Conservation (phyloP, 2,113 vertebrate species). For the Platichthys flesus region DNA sequence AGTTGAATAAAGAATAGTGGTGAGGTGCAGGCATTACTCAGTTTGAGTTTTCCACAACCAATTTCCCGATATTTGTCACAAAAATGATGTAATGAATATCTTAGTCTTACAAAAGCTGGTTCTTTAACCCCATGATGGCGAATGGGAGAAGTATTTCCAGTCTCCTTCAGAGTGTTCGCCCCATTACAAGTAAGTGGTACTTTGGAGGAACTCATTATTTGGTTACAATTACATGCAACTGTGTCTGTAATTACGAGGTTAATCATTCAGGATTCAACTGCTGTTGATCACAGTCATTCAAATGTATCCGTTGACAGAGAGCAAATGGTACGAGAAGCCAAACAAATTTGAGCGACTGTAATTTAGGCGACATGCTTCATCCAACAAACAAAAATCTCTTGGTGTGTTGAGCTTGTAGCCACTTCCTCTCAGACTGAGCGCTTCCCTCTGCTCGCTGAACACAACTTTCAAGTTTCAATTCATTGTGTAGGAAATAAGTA, state of each 20-base stretch:
- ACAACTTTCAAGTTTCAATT: conserved; percentile 27
- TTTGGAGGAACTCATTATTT: background rate
- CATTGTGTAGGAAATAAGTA: background rate
- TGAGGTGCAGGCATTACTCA: background rate
- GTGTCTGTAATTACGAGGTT: conserved; percentile 8
- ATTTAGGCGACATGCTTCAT: conserved; percentile 27
- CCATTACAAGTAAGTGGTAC: background rate
- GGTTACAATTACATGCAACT: background rate
- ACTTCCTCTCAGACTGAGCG: conserved; percentile 60
- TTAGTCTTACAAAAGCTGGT: background rate
- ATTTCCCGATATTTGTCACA: background rate
- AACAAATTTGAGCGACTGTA: conserved; percentile 36
- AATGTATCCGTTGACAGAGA: conserved; percentile 30
- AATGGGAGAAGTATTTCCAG: background rate
- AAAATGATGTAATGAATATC: background rate
- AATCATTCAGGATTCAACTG: background rate
- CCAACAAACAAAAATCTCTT: conserved; percentile 23
- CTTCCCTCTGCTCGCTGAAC: conserved; percentile 44
- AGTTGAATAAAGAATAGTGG: background rate
- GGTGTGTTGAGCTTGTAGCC: conserved; percentile 29
- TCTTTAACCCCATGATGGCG: background rate
- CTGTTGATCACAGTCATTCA: conserved; percentile 10
- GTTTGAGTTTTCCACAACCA: too few relatives aligned
- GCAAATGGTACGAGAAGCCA: conserved; percentile 26
- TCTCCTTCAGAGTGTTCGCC: background rate